Evolutionary conservation across 2,797 vertebrate species (phyloP).

Genomic region (Coranthus polyacanthus): DNA sequence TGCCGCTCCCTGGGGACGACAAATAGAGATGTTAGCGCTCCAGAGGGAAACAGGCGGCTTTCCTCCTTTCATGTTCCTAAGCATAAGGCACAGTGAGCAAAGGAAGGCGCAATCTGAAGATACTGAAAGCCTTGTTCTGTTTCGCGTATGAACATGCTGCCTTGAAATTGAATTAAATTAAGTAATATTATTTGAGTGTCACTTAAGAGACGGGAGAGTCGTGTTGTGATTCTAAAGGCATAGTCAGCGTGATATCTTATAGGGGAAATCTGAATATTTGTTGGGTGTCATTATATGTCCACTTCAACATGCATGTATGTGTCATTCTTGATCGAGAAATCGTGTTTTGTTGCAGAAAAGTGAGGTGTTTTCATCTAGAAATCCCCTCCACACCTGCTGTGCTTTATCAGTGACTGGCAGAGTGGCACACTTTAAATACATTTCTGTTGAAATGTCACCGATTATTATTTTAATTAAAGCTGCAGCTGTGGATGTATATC

Average conservation of each 20-base stretch:
- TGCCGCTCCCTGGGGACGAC: conserved; percentile 73
- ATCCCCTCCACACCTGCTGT: no score
- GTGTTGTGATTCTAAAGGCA: not conserved
- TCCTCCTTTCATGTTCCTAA: conserved; percentile 72
- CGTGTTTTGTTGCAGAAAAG: no score
- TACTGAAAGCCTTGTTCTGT: conserved; percentile 18
- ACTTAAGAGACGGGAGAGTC: conserved; percentile 21
- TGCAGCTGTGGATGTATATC: not conserved
- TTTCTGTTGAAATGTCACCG: not conserved
- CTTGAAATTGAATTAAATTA: conserved; percentile 15
- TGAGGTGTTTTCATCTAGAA: no score
- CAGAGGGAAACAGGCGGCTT: conserved; percentile 65
- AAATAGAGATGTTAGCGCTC: conserved; percentile 82
- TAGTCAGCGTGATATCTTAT: no score
- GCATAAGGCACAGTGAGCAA: conserved; percentile 47
- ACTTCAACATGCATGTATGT: no score
- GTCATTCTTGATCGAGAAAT: no score
- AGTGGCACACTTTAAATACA: not conserved
- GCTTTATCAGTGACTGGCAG: no score
- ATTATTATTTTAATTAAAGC: conserved; percentile 1
- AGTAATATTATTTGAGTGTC: conserved; percentile 10
- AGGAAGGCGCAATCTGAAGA: conserved; percentile 41
- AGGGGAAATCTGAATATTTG: not conserved
- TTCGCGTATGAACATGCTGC: conserved; percentile 2
- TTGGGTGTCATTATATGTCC: not conserved